Base-by-base conservation (phyloP, 2,888 invertebrate species). In the Dolomedes plantarius region DNA sequence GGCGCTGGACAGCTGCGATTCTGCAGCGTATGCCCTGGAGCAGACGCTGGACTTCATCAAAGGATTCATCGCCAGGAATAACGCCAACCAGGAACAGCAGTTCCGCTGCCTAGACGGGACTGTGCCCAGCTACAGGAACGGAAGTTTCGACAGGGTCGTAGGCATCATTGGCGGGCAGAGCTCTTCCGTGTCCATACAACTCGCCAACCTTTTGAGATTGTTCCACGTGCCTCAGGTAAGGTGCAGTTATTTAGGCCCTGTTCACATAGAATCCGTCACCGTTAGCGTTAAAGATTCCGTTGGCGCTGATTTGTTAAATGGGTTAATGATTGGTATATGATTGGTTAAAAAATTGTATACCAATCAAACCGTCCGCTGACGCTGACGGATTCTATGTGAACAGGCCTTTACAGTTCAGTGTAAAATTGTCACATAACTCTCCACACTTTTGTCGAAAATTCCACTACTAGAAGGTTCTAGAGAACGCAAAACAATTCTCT, bases 11-110 rank as follows among this genome's bases (percentile, higher is more conserved):
- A 93, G 93, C 6, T 94, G 94, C 89, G 94, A 94, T 89, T 94
- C 94, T 87, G 94, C 94, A 83, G 93, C 93, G 0, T 93, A 94
- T 89, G 95, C 95, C 0, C 91, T 95, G 28, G 94, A 95, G 90
- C 94, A 94, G 90, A 93, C 94, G 46, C 93, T 95, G 91, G 94
- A 94, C 89, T 94, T 94, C 90, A 94, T 95, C 32, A 93, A 93
- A 92, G 93, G 93, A 69, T 92, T 92, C 88, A 91, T 93, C 65
- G 92, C 92, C 11, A 92, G 92, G 75, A 90, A 90, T 75, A 92
- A 92, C 88, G 91, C 91, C 80, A 90, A 90, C 89, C 91, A 92
- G 88, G 89, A 89, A 28, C 88, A 89, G 36, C 92, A 92, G 88
- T 93, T 92, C 87, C 90, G 90, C 36, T 93, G 93, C 88, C 68